phyloP scores from a whole-genome alignment of 2,888 invertebrate species.

The Apoda limacodes region DNA sequence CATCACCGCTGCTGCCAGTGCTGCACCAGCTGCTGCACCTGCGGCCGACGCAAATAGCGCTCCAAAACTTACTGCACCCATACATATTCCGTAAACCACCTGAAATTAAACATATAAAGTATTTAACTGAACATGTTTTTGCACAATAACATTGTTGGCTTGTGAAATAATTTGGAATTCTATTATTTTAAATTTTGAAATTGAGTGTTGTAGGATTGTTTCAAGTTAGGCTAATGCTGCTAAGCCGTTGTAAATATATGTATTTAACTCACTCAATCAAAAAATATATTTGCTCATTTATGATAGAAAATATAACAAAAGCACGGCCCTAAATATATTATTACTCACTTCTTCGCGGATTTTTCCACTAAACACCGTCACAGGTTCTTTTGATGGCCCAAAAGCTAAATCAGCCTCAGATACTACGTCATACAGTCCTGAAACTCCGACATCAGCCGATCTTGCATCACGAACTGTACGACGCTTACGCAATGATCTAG shows the following conservation, averaged over 20 bases:
- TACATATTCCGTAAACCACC: constrained; percentile 91
- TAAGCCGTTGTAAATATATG: too few relatives aligned
- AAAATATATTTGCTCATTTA: too few relatives aligned
- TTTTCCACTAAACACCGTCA: constrained; percentile 88
- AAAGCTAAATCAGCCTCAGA: constrained; percentile 93
- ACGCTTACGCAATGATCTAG: constrained; percentile 70
- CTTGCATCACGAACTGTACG: constrained; percentile 79
- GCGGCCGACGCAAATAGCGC: constrained; percentile 89
- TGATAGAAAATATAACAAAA: too few relatives aligned
- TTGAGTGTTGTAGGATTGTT: too few relatives aligned
- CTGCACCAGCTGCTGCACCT: constrained; percentile 88
- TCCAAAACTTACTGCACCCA: constrained; percentile 91
- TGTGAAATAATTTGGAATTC: too few relatives aligned
- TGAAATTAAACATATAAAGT: constrained; percentile 23
- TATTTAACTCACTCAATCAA: too few relatives aligned
- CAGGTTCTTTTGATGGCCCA: constrained; percentile 86
- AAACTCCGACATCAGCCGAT: constrained; percentile 90
- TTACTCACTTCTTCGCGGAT: constrained; percentile 84
- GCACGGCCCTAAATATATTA: too few relatives aligned
- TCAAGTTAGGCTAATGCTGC: too few relatives aligned
- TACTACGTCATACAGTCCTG: constrained; percentile 90
- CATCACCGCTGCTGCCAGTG: constrained; percentile 85
- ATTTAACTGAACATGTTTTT: not conserved
- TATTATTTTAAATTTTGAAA: too few relatives aligned
- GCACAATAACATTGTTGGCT: too few relatives aligned